Evolutionary conservation across 2,888 invertebrate species (phyloP).

Genomic region (Ganaspis brasiliensis): DNA sequence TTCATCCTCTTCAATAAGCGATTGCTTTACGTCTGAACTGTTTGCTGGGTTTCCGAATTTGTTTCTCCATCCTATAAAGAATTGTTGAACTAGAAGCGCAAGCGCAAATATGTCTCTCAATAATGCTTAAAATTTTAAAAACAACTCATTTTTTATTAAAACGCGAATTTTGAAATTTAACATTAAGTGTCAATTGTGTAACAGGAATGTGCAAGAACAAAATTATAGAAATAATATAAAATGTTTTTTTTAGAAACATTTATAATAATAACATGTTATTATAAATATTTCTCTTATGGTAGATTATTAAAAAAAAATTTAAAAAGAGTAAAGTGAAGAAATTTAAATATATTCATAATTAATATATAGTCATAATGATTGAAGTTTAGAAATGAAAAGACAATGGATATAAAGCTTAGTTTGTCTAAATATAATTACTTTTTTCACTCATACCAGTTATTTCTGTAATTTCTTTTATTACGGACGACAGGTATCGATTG

Average conservation of each 20-base stretch:
- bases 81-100: not conserved
- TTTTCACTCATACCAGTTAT: not conserved
- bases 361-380: not conserved
- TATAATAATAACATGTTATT: too few species aligned
- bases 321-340: too few species aligned
- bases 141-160: too few species aligned
- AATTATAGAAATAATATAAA: too few species aligned
- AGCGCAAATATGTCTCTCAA: not conserved
- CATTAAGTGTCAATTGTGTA: too few species aligned
- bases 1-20: conserved; percentile 15
- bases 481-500: too few species aligned
- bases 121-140: not conserved
- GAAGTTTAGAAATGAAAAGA: not conserved
- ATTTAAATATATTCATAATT: not conserved
- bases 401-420: not conserved
- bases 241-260: too few species aligned
- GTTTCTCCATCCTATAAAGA: not conserved
- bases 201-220: too few species aligned
- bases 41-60: not conserved
- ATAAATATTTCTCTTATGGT: too few species aligned
- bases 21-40: conserved; percentile 15
- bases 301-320: too few species aligned
- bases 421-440: not conserved
- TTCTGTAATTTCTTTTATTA: not conserved
- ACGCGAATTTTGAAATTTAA: too few species aligned